Percentiles rank a stretch among this genome's conserved stretches.
Evolutionary conservation across 1,140 invertebrate species (phyloP).

Genomic region (Grapholita molesta): DNA sequence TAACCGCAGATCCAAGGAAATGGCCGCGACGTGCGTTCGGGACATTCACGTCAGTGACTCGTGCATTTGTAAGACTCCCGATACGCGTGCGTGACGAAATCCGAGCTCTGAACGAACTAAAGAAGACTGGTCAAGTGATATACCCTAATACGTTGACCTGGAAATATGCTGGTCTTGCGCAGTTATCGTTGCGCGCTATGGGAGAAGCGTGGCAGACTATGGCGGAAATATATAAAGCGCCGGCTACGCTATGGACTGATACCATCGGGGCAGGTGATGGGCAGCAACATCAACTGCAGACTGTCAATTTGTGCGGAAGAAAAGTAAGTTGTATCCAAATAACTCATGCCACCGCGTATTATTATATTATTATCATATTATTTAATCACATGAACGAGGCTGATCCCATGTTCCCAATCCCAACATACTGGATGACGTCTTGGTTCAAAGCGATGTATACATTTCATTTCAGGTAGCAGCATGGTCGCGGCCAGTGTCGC

Average conservation of each 20-base stretch:
- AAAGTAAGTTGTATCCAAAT: constrained; percentile 73
- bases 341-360: too few species aligned
- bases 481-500: constrained; percentile 84
- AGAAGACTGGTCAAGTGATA: constrained; percentile 45
- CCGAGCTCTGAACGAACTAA: constrained; percentile 51
- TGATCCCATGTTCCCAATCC: too few species aligned
- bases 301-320: constrained; percentile 85
- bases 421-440: too few species aligned
- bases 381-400: too few species aligned
- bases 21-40: constrained; percentile 51
- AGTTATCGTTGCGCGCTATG: constrained; percentile 48
- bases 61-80: constrained; percentile 46
- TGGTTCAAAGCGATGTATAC: too few species aligned
- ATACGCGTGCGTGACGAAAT: constrained; percentile 50
- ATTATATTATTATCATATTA: too few species aligned
- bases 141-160: constrained; percentile 55
- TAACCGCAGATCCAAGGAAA: constrained; percentile 69
- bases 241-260: constrained; percentile 58
- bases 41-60: constrained; percentile 31
- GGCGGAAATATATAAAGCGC: constrained; percentile 52
- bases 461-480: constrained; percentile 79
- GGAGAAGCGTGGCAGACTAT: constrained; percentile 46
- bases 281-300: constrained; percentile 81
- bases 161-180: constrained; percentile 60
- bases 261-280: constrained; percentile 57